Evolutionary conservation across 2,113 vertebrate species (phyloP).

Genomic region (Gadus chalcogrammus): DNA sequence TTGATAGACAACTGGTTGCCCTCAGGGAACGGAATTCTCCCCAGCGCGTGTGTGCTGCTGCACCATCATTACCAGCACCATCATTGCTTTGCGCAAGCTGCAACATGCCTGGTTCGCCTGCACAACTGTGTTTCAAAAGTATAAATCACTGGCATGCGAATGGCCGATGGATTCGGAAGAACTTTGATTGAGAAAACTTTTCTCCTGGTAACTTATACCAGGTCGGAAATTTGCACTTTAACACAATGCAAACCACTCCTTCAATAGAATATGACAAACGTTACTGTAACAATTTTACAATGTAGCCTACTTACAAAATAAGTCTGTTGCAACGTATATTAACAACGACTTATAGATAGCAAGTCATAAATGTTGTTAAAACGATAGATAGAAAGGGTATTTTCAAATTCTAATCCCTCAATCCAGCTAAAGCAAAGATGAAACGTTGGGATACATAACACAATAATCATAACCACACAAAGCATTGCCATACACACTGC

Average conservation of each 20-base stretch:
- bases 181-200: not conserved
- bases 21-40: constrained; percentile 40
- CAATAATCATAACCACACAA: not conserved
- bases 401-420: no score
- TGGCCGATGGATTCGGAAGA: constrained; percentile 16
- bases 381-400: no score
- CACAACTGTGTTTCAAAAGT: not conserved
- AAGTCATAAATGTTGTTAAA: no score
- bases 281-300: not conserved
- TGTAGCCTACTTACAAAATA: not conserved
- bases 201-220: constrained; percentile 28
- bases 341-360: not conserved
- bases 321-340: not conserved
- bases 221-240: constrained; percentile 10
- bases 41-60: not conserved
- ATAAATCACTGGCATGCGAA: constrained; percentile 43
- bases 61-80: not conserved
- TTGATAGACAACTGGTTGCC: not conserved
- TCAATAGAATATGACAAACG: no score
- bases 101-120: constrained; percentile 38
- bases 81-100: constrained; percentile 34
- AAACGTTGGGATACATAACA: no score
- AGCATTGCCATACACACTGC: not conserved
- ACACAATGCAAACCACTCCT: not conserved
- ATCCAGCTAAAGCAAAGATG: no score